A percentile compares a stretch with the other conserved stretches of the same genome.
Evolutionary conservation across 2,113 vertebrate genomes (phyloP).

Genomic region (Catharus minimus): DNA sequence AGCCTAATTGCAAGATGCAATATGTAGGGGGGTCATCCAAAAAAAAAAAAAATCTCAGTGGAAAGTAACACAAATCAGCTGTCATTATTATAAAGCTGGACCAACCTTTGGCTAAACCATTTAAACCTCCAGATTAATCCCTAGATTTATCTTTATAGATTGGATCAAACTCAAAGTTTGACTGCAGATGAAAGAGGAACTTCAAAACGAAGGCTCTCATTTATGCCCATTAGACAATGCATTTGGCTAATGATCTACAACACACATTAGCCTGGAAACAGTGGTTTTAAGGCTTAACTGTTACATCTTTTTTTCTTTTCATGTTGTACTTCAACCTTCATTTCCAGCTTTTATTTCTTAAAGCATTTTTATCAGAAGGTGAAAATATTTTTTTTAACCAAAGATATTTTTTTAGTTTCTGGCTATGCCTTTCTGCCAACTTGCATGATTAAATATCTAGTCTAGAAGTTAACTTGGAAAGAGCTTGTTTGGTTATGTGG

Average conservation of each 20-base stretch:
- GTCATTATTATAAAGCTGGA: slow-evolving; percentile 49
- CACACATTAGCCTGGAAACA: slow-evolving; percentile 7
- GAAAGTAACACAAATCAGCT: slow-evolving; percentile 54
- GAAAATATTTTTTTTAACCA: neutral
- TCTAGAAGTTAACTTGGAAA: neutral
- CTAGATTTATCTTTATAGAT: slow-evolving; percentile 54
- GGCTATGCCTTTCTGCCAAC: neutral
- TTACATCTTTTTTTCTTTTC: slow-evolving; percentile 5
- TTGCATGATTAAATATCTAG: neutral
- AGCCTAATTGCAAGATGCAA: slow-evolving; percentile 64
- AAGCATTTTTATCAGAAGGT: neutral
- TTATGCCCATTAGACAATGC: slow-evolving; percentile 45
- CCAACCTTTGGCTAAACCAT: slow-evolving; percentile 55
- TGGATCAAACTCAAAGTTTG: slow-evolving; percentile 57
- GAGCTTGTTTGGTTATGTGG: neutral
- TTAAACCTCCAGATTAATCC: slow-evolving; percentile 64
- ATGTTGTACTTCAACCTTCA: neutral
- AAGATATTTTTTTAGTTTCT: neutral
- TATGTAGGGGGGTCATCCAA: slow-evolving; percentile 52
- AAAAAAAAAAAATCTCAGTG: slow-evolving; percentile 8
- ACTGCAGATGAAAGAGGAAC: slow-evolving; percentile 57
- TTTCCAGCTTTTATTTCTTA: neutral
- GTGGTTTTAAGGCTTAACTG: neutral
- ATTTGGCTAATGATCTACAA: slow-evolving; percentile 44
- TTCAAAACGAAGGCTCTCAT: slow-evolving; percentile 29